Evolutionary conservation across 2,113 vertebrate species (phyloP).

Genomic region (Nothobranchius kuhntae): DNA sequence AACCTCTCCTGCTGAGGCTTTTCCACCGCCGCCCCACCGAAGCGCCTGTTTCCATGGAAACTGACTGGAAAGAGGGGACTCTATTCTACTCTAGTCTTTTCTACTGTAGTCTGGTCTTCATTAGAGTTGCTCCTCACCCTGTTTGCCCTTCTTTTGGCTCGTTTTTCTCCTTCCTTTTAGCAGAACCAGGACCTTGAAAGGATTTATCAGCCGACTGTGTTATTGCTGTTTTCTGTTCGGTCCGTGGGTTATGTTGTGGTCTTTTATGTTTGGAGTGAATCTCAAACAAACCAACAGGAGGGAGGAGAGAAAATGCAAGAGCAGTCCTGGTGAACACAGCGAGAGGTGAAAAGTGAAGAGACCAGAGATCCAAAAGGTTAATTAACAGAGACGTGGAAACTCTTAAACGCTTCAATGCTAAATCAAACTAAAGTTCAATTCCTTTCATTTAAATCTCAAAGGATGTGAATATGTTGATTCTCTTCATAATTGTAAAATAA

Average conservation of each 20-base stretch:
- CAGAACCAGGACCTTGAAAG: constrained; percentile 11
- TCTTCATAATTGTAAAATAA: background rate
- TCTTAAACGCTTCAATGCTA: background rate
- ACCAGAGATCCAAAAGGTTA: constrained; percentile 12
- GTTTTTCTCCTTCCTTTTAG: background rate
- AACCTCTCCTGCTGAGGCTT: constrained; percentile 65
- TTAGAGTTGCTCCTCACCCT: constrained; percentile 14
- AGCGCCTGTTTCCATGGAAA: constrained; percentile 71
- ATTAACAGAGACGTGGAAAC: constrained; percentile 8
- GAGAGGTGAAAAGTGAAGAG: constrained; percentile 14
- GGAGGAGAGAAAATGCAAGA: background rate
- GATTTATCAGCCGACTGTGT: background rate
- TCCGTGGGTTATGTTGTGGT: background rate
- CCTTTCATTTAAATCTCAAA: background rate
- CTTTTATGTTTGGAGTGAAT: background rate
- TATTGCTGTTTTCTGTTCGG: constrained; percentile 2
- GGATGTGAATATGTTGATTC: background rate
- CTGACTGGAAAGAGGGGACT: constrained; percentile 50
- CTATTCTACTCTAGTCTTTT: constrained; percentile 52
- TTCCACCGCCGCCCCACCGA: constrained; percentile 60
- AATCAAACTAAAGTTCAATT: constrained; percentile 14
- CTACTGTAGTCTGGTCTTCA: constrained; percentile 36
- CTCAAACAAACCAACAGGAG: constrained; percentile 4
- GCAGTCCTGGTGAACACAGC: background rate
- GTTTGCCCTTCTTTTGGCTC: constrained; percentile 22